Conservation (phyloP, 2,797 vertebrate species). For the Sphenopsis melanotis region DNA sequence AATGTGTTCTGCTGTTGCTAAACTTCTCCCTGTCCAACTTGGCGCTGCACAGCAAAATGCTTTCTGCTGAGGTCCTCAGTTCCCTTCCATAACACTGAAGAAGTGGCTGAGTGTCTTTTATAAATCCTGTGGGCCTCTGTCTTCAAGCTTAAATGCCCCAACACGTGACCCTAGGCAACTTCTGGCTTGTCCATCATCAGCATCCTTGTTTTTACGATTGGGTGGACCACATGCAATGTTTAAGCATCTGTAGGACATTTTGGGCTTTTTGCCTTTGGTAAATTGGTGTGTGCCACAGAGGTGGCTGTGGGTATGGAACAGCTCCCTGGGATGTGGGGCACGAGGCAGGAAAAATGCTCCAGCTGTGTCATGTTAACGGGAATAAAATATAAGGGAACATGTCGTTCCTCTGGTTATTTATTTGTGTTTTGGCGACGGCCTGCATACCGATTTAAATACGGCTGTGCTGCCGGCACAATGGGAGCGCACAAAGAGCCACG, state of each 20-base stretch:
- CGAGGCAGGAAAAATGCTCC: neutral
- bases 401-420: slow-evolving; percentile 8
- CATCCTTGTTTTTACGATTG: accelerated
- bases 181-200: neutral
- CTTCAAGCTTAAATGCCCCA: neutral
- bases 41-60: neutral
- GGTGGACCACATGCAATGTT: neutral
- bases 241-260: neutral
- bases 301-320: neutral
- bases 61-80: neutral
- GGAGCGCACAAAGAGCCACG: neutral
- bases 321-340: neutral
- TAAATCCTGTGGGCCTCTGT: neutral
- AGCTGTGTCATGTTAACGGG: neutral
- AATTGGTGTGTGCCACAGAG: neutral
- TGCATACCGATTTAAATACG: neutral
- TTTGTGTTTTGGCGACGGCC: slow-evolving; percentile 3
- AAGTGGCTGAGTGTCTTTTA: accelerated
- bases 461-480: neutral
- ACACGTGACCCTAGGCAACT: accelerated
- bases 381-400: slow-evolving; percentile 30
- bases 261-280: neutral
- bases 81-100: neutral
- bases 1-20: neutral
- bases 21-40: neutral